A percentile compares a stretch with the other conserved stretches of the same genome.
Evolutionary conservation across 2,888 invertebrate species (phyloP).

Genomic region (Pomacea canaliculata): DNA sequence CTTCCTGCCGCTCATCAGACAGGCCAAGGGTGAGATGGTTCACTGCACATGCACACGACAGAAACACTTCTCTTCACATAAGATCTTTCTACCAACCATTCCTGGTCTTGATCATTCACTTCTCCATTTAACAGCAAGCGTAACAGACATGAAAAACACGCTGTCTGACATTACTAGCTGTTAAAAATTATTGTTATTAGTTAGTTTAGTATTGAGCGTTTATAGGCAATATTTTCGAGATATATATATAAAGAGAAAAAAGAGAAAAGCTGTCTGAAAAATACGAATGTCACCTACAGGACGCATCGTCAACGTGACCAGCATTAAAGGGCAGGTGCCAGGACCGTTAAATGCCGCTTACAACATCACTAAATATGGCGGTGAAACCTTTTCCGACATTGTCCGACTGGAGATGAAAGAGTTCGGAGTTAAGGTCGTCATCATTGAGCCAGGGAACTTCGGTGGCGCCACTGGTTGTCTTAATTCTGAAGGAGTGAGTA

Average conservation of each 20-base stretch:
- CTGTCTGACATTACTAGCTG: too few species aligned
- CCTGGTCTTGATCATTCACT: too few species aligned
- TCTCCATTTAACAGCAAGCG: too few species aligned
- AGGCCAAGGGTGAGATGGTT: conserved; percentile 51
- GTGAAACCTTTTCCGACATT: conserved; percentile 58
- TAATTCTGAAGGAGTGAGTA: conserved; percentile 16
- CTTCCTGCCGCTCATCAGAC: conserved; percentile 76
- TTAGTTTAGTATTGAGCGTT: too few species aligned
- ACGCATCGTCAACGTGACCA: conserved; percentile 68
- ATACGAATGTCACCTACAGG: conserved; percentile 46
- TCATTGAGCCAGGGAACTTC: conserved; percentile 63
- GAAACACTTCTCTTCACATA: too few species aligned
- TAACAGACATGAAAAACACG: too few species aligned
- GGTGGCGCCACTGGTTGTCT: conserved; percentile 60
- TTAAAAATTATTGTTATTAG: too few species aligned
- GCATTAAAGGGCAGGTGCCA: conserved; percentile 65
- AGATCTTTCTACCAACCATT: too few species aligned
- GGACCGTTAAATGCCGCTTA: conserved; percentile 52
- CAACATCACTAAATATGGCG: conserved; percentile 56
- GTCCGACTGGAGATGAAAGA: conserved; percentile 57
- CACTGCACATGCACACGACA: too few species aligned
- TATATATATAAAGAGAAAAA: too few species aligned
- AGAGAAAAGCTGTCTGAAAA: too few species aligned
- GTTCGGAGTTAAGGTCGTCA: conserved; percentile 58
- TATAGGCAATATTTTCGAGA: too few species aligned